Evolutionary conservation across 2,797 vertebrate genomes (phyloP).

Genomic region (Arrhamphus sclerolepis): DNA sequence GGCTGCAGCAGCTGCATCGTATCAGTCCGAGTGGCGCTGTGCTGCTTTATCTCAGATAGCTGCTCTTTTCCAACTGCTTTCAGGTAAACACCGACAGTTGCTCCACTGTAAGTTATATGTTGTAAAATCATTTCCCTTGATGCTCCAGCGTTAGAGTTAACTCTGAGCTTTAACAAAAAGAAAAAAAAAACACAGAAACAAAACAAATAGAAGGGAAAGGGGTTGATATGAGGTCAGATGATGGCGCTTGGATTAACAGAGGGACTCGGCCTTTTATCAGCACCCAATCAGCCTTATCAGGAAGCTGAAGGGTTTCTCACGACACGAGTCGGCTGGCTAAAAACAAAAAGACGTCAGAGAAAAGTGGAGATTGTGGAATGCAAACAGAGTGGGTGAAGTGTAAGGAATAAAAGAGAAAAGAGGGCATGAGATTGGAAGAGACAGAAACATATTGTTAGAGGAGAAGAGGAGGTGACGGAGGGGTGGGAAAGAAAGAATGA

Average conservation of each 20-base stretch:
- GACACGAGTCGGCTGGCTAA: constrained; percentile 42
- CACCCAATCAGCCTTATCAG: constrained; percentile 71
- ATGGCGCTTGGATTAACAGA: constrained; percentile 42
- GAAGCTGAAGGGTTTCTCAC: constrained; percentile 63
- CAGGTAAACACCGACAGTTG: constrained; percentile 66
- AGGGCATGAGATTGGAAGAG: constrained; percentile 18
- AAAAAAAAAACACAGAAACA: too few species aligned
- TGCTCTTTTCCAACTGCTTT: constrained; percentile 39
- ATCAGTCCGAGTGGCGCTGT: constrained; percentile 49
- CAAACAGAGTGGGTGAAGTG: constrained; percentile 36
- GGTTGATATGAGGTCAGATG: constrained; percentile 37
- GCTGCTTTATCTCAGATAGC: constrained; percentile 56
- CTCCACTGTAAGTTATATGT: not conserved
- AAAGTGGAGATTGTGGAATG: constrained; percentile 27
- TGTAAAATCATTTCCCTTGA: not conserved
- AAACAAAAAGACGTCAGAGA: constrained; percentile 35
- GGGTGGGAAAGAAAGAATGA: constrained; percentile 48
- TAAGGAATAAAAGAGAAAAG: constrained; percentile 25
- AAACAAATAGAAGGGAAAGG: constrained; percentile 13
- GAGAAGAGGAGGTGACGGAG: constrained; percentile 22
- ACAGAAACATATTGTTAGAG: constrained; percentile 26
- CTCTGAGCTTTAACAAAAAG: constrained; percentile 17
- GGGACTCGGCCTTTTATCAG: constrained; percentile 57
- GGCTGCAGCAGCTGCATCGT: constrained; percentile 59
- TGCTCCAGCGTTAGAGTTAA: not conserved